Evolutionary conservation across 2,113 vertebrate species (phyloP), one percentile per base, ranked within the genome.

Genomic region (Fulica atra): DNA sequence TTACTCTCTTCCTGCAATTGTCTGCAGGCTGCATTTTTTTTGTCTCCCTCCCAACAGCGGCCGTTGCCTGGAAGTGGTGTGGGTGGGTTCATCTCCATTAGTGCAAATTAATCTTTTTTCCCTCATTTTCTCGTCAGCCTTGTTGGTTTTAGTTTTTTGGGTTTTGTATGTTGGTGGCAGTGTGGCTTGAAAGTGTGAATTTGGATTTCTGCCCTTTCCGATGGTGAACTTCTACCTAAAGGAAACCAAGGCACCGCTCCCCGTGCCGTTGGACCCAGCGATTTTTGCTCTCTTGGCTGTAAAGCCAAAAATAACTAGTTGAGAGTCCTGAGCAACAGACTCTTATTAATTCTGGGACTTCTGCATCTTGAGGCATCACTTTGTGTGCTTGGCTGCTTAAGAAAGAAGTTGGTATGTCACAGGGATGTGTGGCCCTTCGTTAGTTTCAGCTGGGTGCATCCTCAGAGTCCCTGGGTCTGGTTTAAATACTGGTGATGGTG

Each of bases 1-100:
- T 56, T 2, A 1, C 13, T 42, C 33, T 81, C 83, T 97, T 97
- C 93, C 95, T 95, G 80, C 54, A 13, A 81, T 95, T 97, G 96
- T 94, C 57, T 6, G 2, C 79, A 51, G 44, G 56, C 20, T 81
- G 48, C 16, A 38, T 15, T 19, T 42, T 38, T 38, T 12, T 60
- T 50, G 10, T 48, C 19, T 59, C 60, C 24, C 35, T 87, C 93
- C 25, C 65, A 72, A 3, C 10, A 36, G 24, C 33, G 8, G 20
- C 46, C 60, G 35, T 83, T 65, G 44, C 20, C 68, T 0, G 0
- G 60, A 33, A 68, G 20, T 7, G 17, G 16, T 71, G 35, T 5
- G 20, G 61, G 38, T 66, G 36, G 42, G 38, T 50, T 87, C 80
- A 54, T 31, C 29, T 40, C 44, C 44, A 17, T 56, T 26, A n/a